Conservation (phyloP, 2,797 vertebrate genomes). For the Pseudochirops corinnae region DNA sequence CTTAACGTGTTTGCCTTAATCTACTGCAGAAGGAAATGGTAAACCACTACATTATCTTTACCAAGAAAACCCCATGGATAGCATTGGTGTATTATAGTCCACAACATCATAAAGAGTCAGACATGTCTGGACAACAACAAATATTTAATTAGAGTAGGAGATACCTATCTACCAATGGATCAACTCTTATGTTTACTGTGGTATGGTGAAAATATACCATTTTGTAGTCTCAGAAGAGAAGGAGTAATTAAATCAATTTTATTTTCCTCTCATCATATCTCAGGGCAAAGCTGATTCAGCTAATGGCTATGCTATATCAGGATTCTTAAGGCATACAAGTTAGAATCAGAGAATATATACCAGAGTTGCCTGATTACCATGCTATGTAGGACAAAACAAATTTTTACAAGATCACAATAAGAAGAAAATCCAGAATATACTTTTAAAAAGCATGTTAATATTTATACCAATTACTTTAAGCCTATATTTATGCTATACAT, state of each 20-base stretch:
- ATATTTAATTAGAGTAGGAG: background rate
- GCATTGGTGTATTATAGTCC: background rate
- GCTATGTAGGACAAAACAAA: background rate
- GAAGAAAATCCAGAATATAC: constrained; percentile 40
- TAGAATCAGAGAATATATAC: background rate
- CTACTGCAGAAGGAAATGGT: background rate
- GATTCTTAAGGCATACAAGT: constrained; percentile 25
- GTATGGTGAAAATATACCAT: background rate
- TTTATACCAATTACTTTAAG: background rate
- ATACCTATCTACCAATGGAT: background rate
- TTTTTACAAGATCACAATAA: background rate
- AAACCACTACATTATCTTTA: background rate
- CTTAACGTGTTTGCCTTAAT: background rate
- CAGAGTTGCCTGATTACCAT: background rate
- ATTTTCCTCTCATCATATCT: background rate
- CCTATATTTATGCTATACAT: constrained; percentile 30
- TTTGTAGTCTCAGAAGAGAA: background rate
- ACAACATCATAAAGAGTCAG: background rate
- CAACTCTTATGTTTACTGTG: background rate
- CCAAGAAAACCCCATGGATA: background rate
- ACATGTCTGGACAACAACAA: background rate
- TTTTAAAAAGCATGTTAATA: constrained; percentile 16
- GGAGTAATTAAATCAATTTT: background rate
- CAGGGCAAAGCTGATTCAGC: background rate
- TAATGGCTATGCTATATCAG: background rate